Conservation (phyloP, 1,140 invertebrate genomes). For the Chrysomallon squamiferum region DNA sequence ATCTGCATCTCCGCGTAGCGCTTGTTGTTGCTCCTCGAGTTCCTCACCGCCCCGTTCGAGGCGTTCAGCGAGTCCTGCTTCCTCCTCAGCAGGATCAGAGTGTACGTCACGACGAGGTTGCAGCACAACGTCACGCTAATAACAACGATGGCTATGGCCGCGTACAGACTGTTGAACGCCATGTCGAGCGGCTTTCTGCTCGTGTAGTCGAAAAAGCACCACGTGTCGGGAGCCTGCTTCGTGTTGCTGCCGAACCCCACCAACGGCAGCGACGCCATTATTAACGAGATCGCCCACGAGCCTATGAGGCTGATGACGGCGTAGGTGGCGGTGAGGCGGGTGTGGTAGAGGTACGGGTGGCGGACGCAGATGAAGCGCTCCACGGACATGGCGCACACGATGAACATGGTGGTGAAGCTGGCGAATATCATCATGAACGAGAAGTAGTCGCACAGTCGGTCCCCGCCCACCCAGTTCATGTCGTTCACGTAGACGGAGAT, state of each 20-base stretch:
- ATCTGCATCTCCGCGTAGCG: conserved; percentile 63
- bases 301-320: conserved; percentile 46
- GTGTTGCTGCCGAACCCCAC: conserved; percentile 57
- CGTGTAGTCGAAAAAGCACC: conserved; percentile 64
- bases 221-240: conserved; percentile 59
- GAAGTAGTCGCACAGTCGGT: conserved; percentile 57
- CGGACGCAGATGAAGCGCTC: conserved; percentile 61
- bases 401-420: conserved; percentile 58
- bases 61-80: conserved; percentile 37
- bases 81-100: conserved; percentile 44
- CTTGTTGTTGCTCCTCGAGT: conserved; percentile 41
- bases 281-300: conserved; percentile 51
- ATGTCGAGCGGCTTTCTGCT: conserved; percentile 30
- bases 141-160: conserved; percentile 42
- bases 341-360: conserved; percentile 62
- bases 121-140: conserved; percentile 53
- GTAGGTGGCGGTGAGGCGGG: conserved; percentile 50
- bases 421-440: conserved; percentile 63
- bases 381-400: conserved; percentile 63
- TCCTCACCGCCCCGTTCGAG: conserved; percentile 25
- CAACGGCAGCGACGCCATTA: conserved; percentile 60
- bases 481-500: conserved; percentile 48
- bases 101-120: conserved; percentile 56
- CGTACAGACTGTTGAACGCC: conserved; percentile 53
- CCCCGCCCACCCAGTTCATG: conserved; percentile 41